Base-by-base conservation (phyloP, 2,888 invertebrate species). In the Ophion ventricosus region DNA sequence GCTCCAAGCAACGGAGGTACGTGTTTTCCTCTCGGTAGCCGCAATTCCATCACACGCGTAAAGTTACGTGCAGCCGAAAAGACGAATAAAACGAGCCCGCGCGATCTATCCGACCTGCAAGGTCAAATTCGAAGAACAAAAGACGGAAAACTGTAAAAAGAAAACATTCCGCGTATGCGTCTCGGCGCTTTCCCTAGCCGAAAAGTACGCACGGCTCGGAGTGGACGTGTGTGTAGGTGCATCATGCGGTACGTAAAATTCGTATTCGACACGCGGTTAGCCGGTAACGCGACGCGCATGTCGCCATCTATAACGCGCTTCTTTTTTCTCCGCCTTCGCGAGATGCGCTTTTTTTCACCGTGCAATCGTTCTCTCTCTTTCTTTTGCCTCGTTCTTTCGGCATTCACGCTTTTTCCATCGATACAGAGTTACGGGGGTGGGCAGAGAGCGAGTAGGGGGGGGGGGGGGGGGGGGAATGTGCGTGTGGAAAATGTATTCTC, bases 11-110 rank as follows among this genome's bases (percentile, higher is more conserved):
- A 17, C 49, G 4, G 4, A 49, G 14, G 17, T 4, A 25, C 49
- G 11, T 49, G 56, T 64, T 25, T 29, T 59, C 72, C 49, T 61
- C 59, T 73, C 59, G 54, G 25, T 56, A n/a, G 10, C 43, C 73
- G 79, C 70, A 76, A 76, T 83, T 83, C 80, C 83, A 80, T 83
- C 83, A 83, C 80, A 63, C 43, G 79, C 79, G 79, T 56, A 63
- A 70, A 54, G 79, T 75, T 83, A 76, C 79, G 74, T 75, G 75
- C 73, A 61, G 43, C 66, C 80, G 80, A 20, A 80, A 80, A 75
- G 67, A 72, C 49, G 70, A 80, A 80, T 83, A 80, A n/a, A n/a
- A 76, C 80, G 66, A 80, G 20, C 59, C 40, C 56, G 61, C 43
- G 61, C 61, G 73, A 73, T 73, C 61, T 61, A 59, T 43, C 59